Percentiles rank a stretch among this genome's conserved stretches.
Conservation (phyloP, 2,888 invertebrate species). For the Dynastes maya region DNA sequence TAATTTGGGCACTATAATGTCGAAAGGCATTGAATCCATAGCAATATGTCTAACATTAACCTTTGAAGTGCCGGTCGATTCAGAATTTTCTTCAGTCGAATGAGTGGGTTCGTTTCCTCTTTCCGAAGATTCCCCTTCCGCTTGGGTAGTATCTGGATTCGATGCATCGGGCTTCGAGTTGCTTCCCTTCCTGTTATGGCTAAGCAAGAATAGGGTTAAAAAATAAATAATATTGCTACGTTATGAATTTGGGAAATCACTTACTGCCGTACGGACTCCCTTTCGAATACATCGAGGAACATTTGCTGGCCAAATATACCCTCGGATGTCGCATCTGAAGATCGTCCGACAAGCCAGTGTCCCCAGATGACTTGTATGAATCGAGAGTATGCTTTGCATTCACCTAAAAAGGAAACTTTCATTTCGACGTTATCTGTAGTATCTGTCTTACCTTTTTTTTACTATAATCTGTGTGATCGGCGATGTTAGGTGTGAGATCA, state of each 20-base stretch:
- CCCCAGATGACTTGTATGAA: slow-evolving; percentile 36
- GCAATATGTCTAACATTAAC: too few relatives aligned
- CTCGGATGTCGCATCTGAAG: slow-evolving; percentile 5
- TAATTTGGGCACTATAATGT: background rate
- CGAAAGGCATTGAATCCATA: too few relatives aligned
- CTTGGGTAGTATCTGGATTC: too few relatives aligned
- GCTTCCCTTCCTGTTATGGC: background rate
- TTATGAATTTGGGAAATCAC: background rate
- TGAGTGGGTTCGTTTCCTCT: too few relatives aligned
- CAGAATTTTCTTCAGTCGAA: too few relatives aligned
- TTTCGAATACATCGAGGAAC: slow-evolving; percentile 30
- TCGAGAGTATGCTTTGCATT: slow-evolving; percentile 36
- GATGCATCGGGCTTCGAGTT: too few relatives aligned
- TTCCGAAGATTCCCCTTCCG: too few relatives aligned
- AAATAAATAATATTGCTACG: background rate
- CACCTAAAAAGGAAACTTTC: slow-evolving; percentile 36
- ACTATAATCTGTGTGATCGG: background rate
- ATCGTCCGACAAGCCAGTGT: slow-evolving; percentile 28
- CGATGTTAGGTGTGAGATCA: too few relatives aligned
- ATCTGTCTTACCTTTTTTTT: background rate
- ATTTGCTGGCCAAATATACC: slow-evolving; percentile 27
- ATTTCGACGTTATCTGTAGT: slow-evolving; percentile 34
- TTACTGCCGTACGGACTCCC: background rate
- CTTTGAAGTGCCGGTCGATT: too few relatives aligned
- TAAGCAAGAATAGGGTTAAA: background rate